phyloP scores from a whole-genome alignment of 2,888 invertebrate species.

The Zhengitettix transpicula region DNA sequence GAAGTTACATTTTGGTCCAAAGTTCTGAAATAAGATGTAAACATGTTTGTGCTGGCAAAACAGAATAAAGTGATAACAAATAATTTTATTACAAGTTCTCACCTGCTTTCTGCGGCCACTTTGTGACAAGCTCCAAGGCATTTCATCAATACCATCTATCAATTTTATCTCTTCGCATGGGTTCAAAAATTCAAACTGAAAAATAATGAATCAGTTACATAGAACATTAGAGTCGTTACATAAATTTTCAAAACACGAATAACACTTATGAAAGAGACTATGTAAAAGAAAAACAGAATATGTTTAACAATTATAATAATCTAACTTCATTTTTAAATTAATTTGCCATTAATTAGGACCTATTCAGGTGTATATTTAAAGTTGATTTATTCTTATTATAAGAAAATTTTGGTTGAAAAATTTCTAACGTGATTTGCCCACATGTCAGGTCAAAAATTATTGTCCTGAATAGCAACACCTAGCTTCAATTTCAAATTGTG shows the following conservation, averaged over 20 bases:
- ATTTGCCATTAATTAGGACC: too few species aligned
- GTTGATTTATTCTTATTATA: too few species aligned
- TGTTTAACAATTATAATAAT: background rate
- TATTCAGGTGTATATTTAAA: too few species aligned
- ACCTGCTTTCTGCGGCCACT: constrained; percentile 89
- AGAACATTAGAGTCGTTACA: too few species aligned
- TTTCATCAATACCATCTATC: constrained; percentile 50
- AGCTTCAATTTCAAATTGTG: background rate
- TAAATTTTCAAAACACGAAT: background rate
- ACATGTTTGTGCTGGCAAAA: background rate
- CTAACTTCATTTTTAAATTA: background rate
- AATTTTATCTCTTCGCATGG: constrained; percentile 48
- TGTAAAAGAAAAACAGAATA: background rate
- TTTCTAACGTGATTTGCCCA: background rate
- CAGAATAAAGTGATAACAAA: constrained; percentile 12
- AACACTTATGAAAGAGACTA: background rate
- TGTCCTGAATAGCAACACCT: background rate
- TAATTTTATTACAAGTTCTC: constrained; percentile 3
- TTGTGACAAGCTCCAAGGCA: constrained; percentile 83
- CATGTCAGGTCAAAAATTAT: too few species aligned
- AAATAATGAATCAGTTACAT: background rate
- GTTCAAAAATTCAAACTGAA: constrained; percentile 52
- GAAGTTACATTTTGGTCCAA: constrained; percentile 96
- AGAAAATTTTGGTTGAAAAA: too few species aligned
- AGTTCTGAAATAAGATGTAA: constrained; percentile 46